These are phyloP conservation scores for Helleia helle DNA, from an alignment of 2,888 invertebrate species.

Conservation along the genomic window DNA sequence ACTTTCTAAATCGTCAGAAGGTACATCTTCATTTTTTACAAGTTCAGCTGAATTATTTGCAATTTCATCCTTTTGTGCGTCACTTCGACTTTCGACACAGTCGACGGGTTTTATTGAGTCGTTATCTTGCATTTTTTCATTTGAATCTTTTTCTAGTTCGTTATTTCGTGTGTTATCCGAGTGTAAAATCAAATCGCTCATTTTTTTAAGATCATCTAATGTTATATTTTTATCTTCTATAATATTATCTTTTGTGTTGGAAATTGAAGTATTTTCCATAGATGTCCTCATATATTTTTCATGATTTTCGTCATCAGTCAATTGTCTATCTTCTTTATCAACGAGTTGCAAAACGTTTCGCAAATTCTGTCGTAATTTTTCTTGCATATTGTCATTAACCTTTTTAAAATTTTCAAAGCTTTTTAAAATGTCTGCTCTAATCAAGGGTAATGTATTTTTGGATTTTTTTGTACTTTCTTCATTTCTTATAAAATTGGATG, in stretches of 20 bases:
- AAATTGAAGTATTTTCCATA: neutral
- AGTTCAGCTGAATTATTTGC: no score
- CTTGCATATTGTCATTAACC: conserved; percentile 16
- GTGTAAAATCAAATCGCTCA: conserved; percentile 42
- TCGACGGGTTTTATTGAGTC: neutral
- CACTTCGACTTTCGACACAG: neutral
- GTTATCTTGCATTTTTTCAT: neutral
- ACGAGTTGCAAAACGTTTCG: conserved; percentile 14
- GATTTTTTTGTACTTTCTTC: conserved; percentile 12
- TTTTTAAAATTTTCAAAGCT: conserved; percentile 30
- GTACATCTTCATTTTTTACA: no score
- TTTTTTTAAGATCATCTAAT: conserved; percentile 41
- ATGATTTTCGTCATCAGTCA: neutral
- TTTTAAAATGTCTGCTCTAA: conserved; percentile 29
- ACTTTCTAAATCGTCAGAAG: no score
- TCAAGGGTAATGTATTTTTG: conserved; percentile 20
- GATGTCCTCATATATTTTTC: conserved; percentile 4
- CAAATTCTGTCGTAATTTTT: conserved; percentile 15
- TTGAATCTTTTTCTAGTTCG: neutral
- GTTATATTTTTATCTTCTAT: conserved; percentile 16
- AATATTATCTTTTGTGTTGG: neutral
- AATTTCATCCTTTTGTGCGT: neutral
- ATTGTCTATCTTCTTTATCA: conserved; percentile 1
- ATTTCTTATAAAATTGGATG: neutral
- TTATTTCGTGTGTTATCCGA: conserved; percentile 12